phyloP scores from a whole-genome alignment of 2,113 vertebrate species.

The Oncorhynchus mykiss region DNA sequence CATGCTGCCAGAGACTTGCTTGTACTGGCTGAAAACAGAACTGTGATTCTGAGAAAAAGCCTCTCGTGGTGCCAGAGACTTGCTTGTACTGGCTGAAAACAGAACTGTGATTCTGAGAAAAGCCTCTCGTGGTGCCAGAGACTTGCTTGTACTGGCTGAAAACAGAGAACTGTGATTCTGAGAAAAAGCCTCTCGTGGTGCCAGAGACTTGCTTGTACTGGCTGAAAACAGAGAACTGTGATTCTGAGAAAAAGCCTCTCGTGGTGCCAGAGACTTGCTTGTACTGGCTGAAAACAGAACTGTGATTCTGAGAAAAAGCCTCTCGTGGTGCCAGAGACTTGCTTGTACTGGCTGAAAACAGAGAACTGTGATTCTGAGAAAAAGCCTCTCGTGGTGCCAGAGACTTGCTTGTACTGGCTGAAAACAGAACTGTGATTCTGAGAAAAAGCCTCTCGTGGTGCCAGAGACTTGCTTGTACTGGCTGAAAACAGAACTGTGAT shows the following conservation, averaged over 20 bases:
- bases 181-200: slow-evolving; percentile 13
- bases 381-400: slow-evolving; percentile 17
- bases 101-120: not conserved
- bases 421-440: slow-evolving; percentile 7
- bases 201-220: slow-evolving; percentile 27
- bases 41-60: not conserved
- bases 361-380: not conserved
- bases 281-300: slow-evolving; percentile 34
- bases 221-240: slow-evolving; percentile 25
- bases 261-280: slow-evolving; percentile 25
- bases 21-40: slow-evolving; percentile 35
- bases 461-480: slow-evolving; percentile 27
- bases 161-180: not conserved
- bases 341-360: slow-evolving; percentile 37
- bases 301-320: not conserved
- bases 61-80: slow-evolving; percentile 18
- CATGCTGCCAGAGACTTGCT: slow-evolving; percentile 24
- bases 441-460: no score
- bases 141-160: slow-evolving; percentile 38
- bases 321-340: slow-evolving; percentile 19
- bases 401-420: slow-evolving; percentile 31
- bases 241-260: not conserved
- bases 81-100: slow-evolving; percentile 38
- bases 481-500: slow-evolving; percentile 23
- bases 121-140: slow-evolving; percentile 15